phyloP scores from a whole-genome alignment of 1,140 invertebrate species.

The Drosophila athabasca region DNA sequence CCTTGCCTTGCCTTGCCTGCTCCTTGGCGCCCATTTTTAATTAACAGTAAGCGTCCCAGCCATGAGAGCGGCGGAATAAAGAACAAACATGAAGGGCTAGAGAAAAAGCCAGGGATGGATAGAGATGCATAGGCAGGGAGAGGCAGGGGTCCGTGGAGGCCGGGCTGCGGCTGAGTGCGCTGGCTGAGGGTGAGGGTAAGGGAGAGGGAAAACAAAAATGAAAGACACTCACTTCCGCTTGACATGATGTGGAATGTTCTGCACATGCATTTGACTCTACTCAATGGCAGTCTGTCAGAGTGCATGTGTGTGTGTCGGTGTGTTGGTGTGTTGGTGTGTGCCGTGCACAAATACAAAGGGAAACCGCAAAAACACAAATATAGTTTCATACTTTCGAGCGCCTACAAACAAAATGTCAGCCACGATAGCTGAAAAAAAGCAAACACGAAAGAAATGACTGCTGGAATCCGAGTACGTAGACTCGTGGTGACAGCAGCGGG shows the following conservation, averaged over 20 bases:
- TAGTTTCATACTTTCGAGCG: conserved; percentile 77
- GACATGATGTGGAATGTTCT: conserved; percentile 74
- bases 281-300: conserved; percentile 44
- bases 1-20: conserved; percentile 26
- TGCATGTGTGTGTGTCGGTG: conserved; percentile 17
- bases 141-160: neutral
- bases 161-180: conserved; percentile 7
- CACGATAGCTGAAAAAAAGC: conserved; percentile 11
- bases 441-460: conserved; percentile 26
- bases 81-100: neutral
- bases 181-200: conserved; percentile 57
- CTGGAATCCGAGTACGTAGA: conserved; percentile 3
- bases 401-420: conserved; percentile 67
- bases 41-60: conserved; percentile 76
- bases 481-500: conserved; percentile 2
- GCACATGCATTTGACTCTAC: conserved; percentile 74
- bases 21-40: conserved; percentile 74
- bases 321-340: conserved; percentile 35
- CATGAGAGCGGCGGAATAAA: conserved; percentile 43
- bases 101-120: neutral
- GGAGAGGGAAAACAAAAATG: conserved; percentile 73
- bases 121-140: too few relatives aligned
- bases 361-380: conserved; percentile 79
- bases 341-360: conserved; percentile 74
- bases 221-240: conserved; percentile 82